Percentiles rank a stretch among this genome's conserved stretches.
Conservation (phyloP, 2,888 invertebrate genomes). For the Lasius fuliginosus region DNA sequence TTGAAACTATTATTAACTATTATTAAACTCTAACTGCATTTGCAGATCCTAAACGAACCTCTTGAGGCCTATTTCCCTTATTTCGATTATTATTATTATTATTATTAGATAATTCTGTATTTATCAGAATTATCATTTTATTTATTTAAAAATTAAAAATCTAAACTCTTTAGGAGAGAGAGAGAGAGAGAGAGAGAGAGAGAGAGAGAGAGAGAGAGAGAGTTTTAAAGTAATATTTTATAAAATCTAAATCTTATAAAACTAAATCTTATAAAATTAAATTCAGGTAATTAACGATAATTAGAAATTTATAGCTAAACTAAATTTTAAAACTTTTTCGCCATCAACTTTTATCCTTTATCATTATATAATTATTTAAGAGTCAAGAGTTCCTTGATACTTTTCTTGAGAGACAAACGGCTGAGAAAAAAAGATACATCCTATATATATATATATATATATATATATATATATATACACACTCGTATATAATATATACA, state of each 20-base stretch:
- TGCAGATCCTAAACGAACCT: background rate
- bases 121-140: background rate
- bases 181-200: too few relatives aligned
- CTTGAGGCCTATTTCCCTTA: background rate
- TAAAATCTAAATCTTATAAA: background rate
- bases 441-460: background rate
- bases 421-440: background rate
- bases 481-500: too few relatives aligned
- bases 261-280: background rate
- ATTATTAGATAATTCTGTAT: background rate
- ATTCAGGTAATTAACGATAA: slow-evolving; percentile 5
- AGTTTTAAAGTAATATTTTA: background rate
- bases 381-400: background rate
- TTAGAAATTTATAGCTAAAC: background rate
- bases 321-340: background rate
- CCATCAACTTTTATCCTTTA: background rate
- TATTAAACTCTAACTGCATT: background rate
- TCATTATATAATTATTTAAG: background rate
- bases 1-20: slow-evolving; percentile 9
- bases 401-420: background rate
- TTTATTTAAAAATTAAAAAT: background rate
- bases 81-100: background rate
- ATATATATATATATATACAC: too few relatives aligned
- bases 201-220: too few relatives aligned
- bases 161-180: too few relatives aligned